Conservation (phyloP, 1,140 invertebrate genomes). For the Babylonia areolata region DNA sequence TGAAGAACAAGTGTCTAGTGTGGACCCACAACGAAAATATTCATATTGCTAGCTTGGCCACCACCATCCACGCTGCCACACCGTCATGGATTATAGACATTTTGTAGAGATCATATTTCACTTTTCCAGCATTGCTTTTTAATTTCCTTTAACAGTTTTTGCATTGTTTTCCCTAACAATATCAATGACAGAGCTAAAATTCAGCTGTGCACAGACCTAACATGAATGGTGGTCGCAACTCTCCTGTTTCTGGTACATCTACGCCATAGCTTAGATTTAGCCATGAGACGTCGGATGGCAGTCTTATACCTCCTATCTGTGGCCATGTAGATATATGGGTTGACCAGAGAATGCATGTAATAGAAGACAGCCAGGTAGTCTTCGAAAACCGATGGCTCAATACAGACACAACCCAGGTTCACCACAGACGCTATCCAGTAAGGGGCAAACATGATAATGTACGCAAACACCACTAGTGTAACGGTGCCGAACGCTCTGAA, state of each 20-base stretch:
- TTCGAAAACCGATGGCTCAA: slow-evolving; percentile 54
- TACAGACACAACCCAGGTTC: slow-evolving; percentile 51
- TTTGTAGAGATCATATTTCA: background rate
- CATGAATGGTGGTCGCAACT: background rate
- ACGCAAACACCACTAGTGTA: slow-evolving; percentile 49
- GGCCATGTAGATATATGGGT: slow-evolving; percentile 59
- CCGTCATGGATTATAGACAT: no score
- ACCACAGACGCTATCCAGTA: slow-evolving; percentile 51
- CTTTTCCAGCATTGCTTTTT: background rate
- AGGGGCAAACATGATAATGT: slow-evolving; percentile 59
- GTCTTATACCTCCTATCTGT: slow-evolving; percentile 53
- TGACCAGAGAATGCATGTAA: slow-evolving; percentile 56
- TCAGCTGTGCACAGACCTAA: background rate
- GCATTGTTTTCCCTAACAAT: background rate
- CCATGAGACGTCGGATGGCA: slow-evolving; percentile 30
- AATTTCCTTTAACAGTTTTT: background rate
- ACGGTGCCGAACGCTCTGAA: slow-evolving; percentile 52
- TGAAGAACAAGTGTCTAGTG: no score
- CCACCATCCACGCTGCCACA: no score
- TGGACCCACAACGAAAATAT: no score
- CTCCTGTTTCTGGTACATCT: slow-evolving; percentile 13
- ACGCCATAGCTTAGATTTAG: slow-evolving; percentile 25
- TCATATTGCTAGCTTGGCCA: no score
- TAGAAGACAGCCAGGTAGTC: slow-evolving; percentile 54
- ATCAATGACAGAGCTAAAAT: background rate